These are phyloP conservation scores for Catharus ustulatus DNA, from an alignment of 2,797 vertebrate species.

Conservation along the genomic window DNA sequence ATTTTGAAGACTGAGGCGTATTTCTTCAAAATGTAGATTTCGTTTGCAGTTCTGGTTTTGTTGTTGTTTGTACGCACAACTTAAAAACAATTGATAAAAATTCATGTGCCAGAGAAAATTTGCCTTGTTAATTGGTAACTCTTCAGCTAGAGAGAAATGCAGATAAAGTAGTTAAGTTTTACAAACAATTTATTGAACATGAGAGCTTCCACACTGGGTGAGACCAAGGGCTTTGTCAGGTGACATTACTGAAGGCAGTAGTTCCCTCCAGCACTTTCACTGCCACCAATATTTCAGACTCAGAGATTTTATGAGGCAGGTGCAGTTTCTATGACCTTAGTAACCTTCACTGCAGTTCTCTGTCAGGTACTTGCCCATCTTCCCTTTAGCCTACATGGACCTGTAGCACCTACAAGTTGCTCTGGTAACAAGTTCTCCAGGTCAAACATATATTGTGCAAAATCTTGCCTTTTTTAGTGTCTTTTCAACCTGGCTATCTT, in stretches of 20 bases:
- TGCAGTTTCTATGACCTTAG: background rate
- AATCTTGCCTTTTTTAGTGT: background rate
- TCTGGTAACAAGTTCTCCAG: background rate
- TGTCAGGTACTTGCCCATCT: background rate
- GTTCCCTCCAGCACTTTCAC: background rate
- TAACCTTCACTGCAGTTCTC: background rate
- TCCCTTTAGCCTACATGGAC: background rate
- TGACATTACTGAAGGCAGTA: background rate
- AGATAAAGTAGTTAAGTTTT: background rate
- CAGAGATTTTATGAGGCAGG: background rate
- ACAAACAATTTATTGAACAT: background rate
- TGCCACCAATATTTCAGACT: background rate
- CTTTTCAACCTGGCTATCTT: background rate
- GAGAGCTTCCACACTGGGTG: background rate
- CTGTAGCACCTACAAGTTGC: background rate
- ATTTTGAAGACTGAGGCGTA: background rate
- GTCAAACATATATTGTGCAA: background rate
- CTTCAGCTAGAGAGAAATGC: background rate
- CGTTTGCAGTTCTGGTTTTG: background rate
- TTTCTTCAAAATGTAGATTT: background rate
- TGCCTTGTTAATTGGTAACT: too few species aligned
- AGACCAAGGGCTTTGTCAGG: fast-evolving
- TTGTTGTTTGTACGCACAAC: background rate
- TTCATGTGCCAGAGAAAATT: background rate
- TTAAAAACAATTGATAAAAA: background rate